A percentile compares a stretch with the other conserved stretches of the same genome.
Conservation (phyloP, 2,888 invertebrate genomes). For the Thymelicus lineola region DNA sequence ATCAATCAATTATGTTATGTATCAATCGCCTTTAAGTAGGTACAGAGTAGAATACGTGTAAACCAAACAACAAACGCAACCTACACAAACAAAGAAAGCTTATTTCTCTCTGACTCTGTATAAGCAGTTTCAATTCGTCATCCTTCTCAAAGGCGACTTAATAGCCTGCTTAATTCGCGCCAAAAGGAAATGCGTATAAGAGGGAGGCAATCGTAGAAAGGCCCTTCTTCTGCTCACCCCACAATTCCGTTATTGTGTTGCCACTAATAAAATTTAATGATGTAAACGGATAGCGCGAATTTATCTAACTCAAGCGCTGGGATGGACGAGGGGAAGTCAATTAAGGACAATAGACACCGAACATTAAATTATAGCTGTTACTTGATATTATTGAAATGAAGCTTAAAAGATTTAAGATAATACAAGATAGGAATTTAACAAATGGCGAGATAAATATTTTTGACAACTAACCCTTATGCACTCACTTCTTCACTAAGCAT, state of each 20-base stretch:
- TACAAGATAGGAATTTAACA: slow-evolving; percentile 14
- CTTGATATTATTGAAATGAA: slow-evolving; percentile 61
- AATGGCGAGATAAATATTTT: slow-evolving; percentile 7
- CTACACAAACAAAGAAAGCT: neutral
- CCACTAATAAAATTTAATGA: slow-evolving; percentile 84
- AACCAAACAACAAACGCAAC: neutral
- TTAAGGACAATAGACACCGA: slow-evolving; percentile 72
- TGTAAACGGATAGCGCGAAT: slow-evolving; percentile 84
- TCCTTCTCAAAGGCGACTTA: slow-evolving; percentile 78
- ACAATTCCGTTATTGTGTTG: slow-evolving; percentile 72
- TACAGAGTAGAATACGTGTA: no score
- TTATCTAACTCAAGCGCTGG: slow-evolving; percentile 73
- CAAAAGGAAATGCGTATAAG: slow-evolving; percentile 80
- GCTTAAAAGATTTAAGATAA: slow-evolving; percentile 38
- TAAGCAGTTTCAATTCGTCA: slow-evolving; percentile 75
- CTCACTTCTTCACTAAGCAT: no score
- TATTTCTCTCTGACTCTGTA: slow-evolving; percentile 61
- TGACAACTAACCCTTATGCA: no score
- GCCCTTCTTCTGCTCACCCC: slow-evolving; percentile 69
- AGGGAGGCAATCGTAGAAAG: slow-evolving; percentile 69
- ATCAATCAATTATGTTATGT: neutral
- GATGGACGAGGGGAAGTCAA: slow-evolving; percentile 75
- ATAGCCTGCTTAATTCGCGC: slow-evolving; percentile 82
- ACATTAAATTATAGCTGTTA: slow-evolving; percentile 61
- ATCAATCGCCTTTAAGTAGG: neutral